Conservation (phyloP, 2,888 invertebrate genomes). For the Andrena hattorfiana region DNA sequence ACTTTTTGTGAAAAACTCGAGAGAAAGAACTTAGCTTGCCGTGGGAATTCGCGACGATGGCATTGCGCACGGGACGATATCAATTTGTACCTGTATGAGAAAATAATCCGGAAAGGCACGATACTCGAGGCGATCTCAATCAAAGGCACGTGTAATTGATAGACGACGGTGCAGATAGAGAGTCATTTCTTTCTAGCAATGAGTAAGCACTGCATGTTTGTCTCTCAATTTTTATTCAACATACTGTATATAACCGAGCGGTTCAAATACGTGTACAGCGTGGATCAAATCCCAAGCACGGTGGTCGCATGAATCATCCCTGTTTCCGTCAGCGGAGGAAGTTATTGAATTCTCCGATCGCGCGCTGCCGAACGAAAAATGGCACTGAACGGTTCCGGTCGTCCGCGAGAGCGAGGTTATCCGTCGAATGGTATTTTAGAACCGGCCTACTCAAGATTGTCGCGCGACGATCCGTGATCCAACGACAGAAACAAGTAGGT, state of each 20-base stretch:
- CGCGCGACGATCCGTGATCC: slow-evolving; percentile 15
- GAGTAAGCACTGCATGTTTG: slow-evolving; percentile 57
- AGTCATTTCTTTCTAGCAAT: slow-evolving; percentile 39
- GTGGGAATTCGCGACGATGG: slow-evolving; percentile 27
- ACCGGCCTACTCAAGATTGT: background rate
- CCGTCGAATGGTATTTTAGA: background rate
- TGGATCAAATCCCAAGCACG: slow-evolving; percentile 63
- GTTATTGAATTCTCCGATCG: too few relatives aligned
- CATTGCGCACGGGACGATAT: slow-evolving; percentile 37
- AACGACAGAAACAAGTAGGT: slow-evolving; percentile 32
- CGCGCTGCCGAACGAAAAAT: too few relatives aligned
- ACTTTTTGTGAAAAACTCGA: slow-evolving; percentile 20
- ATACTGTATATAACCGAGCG: slow-evolving; percentile 53
- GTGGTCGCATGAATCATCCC: slow-evolving; percentile 22
- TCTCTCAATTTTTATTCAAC: slow-evolving; percentile 67
- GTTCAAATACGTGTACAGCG: slow-evolving; percentile 49
- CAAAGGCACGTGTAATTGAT: slow-evolving; percentile 67
- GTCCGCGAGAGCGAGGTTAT: background rate
- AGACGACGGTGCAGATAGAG: slow-evolving; percentile 53
- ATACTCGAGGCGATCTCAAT: slow-evolving; percentile 65
- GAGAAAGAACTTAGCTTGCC: slow-evolving; percentile 1
- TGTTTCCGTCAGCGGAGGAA: too few relatives aligned
- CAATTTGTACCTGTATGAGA: slow-evolving; percentile 55
- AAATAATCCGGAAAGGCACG: slow-evolving; percentile 69
- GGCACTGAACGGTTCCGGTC: background rate